A percentile compares a stretch with the other conserved stretches of the same genome.
Conservation (phyloP, 2,797 vertebrate genomes). For the Holocentrus rufus region DNA sequence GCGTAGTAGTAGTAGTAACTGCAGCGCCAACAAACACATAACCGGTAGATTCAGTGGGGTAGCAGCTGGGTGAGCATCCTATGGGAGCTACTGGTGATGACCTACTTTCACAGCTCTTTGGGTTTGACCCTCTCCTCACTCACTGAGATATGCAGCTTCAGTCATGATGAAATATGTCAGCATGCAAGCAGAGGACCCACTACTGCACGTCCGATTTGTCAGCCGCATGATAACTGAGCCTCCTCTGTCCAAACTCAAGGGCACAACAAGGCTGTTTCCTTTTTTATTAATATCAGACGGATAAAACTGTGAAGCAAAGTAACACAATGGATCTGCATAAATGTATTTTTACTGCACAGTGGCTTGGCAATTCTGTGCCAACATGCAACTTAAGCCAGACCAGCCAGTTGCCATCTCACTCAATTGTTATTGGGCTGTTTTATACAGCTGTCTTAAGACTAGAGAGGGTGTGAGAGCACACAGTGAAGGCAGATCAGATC, state of each 20-base stretch:
- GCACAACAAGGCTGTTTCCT: not conserved
- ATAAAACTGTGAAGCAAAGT: constrained; percentile 4
- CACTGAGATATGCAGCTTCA: constrained; percentile 42
- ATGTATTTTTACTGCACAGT: constrained; percentile 21
- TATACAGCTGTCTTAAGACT: constrained; percentile 26
- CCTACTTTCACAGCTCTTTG: constrained; percentile 72
- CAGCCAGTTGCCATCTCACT: constrained; percentile 70
- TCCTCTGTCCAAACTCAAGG: constrained; percentile 1
- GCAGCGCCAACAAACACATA: constrained; percentile 60
- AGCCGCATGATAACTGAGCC: constrained; percentile 36
- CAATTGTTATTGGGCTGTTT: constrained; percentile 85
- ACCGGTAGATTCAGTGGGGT: constrained; percentile 43
- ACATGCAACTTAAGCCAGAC: constrained; percentile 75
- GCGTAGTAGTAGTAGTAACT: constrained; percentile 20
- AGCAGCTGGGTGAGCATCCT: constrained; percentile 62
- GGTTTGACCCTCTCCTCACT: constrained; percentile 42
- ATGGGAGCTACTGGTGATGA: constrained; percentile 68
- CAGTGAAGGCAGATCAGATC: constrained; percentile 38
- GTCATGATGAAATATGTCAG: constrained; percentile 67
- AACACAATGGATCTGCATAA: not conserved
- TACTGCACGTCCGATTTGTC: constrained; percentile 33
- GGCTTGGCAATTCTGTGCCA: constrained; percentile 45
- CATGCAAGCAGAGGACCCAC: constrained; percentile 66
- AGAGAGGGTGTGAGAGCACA: constrained; percentile 49
- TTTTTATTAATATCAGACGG: not conserved